These are phyloP conservation scores for Lanius collurio DNA, from an alignment of 2,113 vertebrate genomes.

Conservation along the genomic window DNA sequence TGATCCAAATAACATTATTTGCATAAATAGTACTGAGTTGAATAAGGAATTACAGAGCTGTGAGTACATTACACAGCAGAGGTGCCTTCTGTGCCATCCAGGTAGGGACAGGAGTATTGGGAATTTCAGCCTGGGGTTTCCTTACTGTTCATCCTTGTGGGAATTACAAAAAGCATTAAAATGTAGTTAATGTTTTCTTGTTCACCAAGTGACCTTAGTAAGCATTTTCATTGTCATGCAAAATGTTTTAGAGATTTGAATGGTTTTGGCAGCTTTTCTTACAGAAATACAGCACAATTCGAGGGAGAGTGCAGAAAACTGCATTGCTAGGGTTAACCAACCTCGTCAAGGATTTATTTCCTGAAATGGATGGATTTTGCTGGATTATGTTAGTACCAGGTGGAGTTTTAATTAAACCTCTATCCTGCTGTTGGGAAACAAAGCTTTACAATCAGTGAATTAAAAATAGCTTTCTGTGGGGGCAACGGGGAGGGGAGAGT, in stretches of 20 bases:
- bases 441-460: background rate
- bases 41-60: background rate
- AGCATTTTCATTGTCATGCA: background rate
- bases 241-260: background rate
- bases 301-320: background rate
- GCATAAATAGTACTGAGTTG: background rate
- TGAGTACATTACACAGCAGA: background rate
- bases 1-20: background rate
- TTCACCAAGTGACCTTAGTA: background rate
- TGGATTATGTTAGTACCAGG: constrained; percentile 27
- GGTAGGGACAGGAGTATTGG: background rate
- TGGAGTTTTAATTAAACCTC: constrained; percentile 38
- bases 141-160: background rate
- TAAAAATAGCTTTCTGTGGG: background rate
- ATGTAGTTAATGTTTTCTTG: background rate
- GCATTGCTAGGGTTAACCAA: background rate
- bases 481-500: background rate
- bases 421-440: background rate
- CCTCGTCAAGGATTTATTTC: background rate
- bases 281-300: background rate
- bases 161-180: background rate
- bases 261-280: background rate
- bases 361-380: constrained; percentile 11
- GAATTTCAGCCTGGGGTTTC: background rate
- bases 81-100: background rate